phyloP scores from a whole-genome alignment of 2,888 invertebrate genomes.

The Acanthosepion pharaonis region DNA sequence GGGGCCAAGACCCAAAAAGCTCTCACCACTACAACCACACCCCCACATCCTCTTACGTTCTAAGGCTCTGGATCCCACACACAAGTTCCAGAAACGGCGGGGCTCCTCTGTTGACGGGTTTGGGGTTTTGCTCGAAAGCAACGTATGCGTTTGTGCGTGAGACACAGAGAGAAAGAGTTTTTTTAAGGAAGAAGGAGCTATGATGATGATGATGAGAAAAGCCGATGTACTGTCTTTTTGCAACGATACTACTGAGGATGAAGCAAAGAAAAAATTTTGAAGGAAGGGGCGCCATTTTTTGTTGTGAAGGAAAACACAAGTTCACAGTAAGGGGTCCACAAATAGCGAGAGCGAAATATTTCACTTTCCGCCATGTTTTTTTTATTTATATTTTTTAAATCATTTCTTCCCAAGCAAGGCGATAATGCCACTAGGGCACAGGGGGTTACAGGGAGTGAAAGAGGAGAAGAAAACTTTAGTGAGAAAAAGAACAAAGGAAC shows the following conservation, averaged over 20 bases:
- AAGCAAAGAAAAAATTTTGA: not conserved
- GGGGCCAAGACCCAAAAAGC: not conserved
- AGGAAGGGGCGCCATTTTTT: constrained; percentile 4
- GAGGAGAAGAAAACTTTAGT: too few species aligned
- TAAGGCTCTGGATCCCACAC: not conserved
- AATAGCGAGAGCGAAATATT: not conserved
- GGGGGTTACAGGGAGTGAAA: too few species aligned
- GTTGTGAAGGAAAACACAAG: constrained; percentile 6
- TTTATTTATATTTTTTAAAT: not conserved
- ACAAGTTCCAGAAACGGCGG: not conserved
- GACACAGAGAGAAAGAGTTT: not conserved
- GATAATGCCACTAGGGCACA: too few species aligned
- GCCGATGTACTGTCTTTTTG: not conserved
- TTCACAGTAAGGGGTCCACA: not conserved
- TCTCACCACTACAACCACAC: not conserved
- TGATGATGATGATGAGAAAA: constrained; percentile 20
- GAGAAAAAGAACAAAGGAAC: too few species aligned
- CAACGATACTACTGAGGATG: not conserved
- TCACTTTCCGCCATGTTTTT: not conserved
- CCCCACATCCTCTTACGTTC: not conserved
- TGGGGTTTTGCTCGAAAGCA: not conserved
- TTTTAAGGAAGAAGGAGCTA: not conserved
- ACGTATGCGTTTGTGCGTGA: not conserved
- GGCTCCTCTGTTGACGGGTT: not conserved
- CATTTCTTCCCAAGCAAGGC: too few species aligned